Evolutionary conservation across 2,113 vertebrate species (phyloP).

Genomic region (Chloropsis hardwickii): DNA sequence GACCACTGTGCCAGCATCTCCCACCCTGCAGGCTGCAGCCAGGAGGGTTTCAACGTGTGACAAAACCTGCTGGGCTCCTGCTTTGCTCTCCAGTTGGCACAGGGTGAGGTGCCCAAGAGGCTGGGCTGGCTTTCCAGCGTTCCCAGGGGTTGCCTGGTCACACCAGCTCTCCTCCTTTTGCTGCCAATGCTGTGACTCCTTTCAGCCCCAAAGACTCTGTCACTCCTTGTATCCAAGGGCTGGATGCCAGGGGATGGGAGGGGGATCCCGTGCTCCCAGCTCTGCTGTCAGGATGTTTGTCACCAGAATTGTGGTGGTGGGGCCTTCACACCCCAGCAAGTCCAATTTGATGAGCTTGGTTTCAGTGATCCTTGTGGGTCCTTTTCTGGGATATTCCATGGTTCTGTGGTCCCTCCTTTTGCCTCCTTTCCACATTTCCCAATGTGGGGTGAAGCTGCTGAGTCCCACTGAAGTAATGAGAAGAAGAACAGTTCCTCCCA

Average conservation of each 20-base stretch:
- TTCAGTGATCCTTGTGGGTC: background rate
- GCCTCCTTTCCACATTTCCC: background rate
- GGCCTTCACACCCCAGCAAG: background rate
- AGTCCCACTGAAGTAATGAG: background rate
- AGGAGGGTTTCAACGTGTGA: background rate
- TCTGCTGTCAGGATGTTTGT: background rate
- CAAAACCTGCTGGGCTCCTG: background rate
- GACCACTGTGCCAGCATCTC: background rate
- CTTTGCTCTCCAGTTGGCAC: background rate
- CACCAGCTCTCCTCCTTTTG: background rate
- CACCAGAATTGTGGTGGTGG: background rate
- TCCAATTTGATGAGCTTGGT: background rate
- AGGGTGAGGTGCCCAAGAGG: background rate
- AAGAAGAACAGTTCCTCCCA: background rate
- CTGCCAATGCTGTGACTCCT: background rate
- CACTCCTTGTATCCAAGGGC: background rate
- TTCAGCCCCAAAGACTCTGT: background rate
- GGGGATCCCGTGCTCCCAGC: background rate
- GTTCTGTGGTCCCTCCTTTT: background rate
- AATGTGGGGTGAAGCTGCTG: background rate
- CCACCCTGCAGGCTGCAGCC: background rate
- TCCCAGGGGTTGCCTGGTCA: background rate
- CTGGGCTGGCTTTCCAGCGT: background rate
- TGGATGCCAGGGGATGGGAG: background rate
- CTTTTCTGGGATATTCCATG: background rate